These are phyloP conservation scores for Puntigrus tetrazona DNA, from an alignment of 2,113 vertebrate species.

Conservation along the genomic window DNA sequence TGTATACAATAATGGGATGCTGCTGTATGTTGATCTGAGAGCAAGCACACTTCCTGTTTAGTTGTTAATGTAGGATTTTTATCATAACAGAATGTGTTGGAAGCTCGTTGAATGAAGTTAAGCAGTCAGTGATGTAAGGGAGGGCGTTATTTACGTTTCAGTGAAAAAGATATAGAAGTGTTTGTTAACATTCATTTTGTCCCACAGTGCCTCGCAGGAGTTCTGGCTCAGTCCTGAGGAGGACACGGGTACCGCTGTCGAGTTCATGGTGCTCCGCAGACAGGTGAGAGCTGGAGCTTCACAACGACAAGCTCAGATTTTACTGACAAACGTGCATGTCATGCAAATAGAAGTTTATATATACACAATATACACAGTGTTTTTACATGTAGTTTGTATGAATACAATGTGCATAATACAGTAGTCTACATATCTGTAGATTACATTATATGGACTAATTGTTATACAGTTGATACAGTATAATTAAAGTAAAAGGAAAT, in stretches of 20 bases:
- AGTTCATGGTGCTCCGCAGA: constrained; percentile 69
- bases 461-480: too few species aligned
- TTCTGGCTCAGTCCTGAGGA: constrained; percentile 62
- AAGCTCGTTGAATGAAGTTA: neutral
- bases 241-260: constrained; percentile 63
- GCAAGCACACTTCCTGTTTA: neutral
- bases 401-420: neutral
- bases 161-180: neutral
- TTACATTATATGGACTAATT: neutral
- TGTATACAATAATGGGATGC: neutral
- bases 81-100: neutral
- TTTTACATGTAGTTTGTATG: neutral
- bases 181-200: neutral
- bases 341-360: neutral
- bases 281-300: constrained; percentile 57
- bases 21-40: neutral
- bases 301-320: neutral
- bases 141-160: neutral
- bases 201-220: constrained; percentile 51
- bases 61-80: neutral
- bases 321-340: neutral
- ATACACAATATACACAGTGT: neutral
- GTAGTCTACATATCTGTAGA: neutral
- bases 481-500: too few species aligned
- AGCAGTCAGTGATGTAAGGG: neutral